Conservation (phyloP, 2,113 vertebrate species). For the Fregetta grallaria region DNA sequence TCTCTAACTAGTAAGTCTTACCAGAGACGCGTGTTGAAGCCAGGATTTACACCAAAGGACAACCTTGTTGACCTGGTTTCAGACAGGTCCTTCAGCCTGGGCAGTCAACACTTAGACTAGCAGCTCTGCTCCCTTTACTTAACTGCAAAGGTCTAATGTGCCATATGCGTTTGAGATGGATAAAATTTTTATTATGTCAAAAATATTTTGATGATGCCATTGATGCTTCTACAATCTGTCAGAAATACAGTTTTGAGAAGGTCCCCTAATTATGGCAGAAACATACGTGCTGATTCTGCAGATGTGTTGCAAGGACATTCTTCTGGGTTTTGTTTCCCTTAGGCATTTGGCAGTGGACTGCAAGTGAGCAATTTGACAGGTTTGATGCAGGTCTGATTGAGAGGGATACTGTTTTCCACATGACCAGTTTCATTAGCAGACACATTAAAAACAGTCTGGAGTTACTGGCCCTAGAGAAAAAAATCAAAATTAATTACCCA, state of each 20-base stretch:
- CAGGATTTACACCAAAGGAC: neutral
- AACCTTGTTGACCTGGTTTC: neutral
- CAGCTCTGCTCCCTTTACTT: neutral
- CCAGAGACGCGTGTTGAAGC: neutral
- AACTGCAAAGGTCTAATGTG: neutral
- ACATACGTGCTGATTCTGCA: neutral
- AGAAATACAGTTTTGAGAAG: neutral
- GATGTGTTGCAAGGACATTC: neutral
- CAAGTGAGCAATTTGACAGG: conserved; percentile 17
- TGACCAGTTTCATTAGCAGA: conserved; percentile 23
- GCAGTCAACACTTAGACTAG: neutral
- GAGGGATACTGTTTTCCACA: neutral
- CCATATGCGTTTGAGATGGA: neutral
- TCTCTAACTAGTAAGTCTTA: neutral
- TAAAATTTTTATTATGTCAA: neutral
- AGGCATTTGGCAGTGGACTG: neutral
- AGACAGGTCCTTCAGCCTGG: neutral
- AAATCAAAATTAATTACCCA: conserved; percentile 36
- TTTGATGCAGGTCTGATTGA: conserved; percentile 32
- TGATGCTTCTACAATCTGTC: neutral
- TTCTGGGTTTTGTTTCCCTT: neutral
- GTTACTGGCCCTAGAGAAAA: conserved; percentile 18
- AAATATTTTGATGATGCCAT: neutral
- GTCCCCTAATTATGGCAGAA: neutral
- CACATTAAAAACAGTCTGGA: conserved; percentile 11